Evolutionary conservation across 2,113 vertebrate species (phyloP).

Genomic region (Grallaria varia): DNA sequence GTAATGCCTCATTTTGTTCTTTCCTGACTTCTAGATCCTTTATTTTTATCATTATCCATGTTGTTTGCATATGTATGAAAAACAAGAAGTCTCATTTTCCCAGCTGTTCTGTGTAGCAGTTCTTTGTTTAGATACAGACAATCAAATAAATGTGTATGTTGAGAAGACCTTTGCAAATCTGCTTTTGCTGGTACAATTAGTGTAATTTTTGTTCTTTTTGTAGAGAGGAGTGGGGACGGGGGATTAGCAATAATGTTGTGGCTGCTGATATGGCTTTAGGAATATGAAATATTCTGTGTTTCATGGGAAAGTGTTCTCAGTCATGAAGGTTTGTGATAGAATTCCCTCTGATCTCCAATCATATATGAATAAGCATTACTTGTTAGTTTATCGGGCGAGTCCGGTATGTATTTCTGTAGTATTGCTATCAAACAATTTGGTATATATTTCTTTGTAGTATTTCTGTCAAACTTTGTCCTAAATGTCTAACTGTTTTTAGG

Average conservation of each 20-base stretch:
- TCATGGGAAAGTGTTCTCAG: background rate
- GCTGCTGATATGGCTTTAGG: background rate
- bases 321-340: background rate
- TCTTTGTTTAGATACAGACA: background rate
- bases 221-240: background rate
- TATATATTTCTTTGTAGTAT: slow-evolving; percentile 33
- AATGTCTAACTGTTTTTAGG: slow-evolving; percentile 53
- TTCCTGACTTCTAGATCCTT: background rate
- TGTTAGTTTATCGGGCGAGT: slow-evolving; percentile 5
- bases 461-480: slow-evolving; percentile 55
- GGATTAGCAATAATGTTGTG: background rate
- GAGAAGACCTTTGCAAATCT: background rate
- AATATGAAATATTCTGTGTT: background rate
- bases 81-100: background rate
- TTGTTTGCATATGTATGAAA: background rate
- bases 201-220: background rate
- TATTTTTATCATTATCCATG: background rate
- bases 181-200: background rate
- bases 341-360: slow-evolving; percentile 18
- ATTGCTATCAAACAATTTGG: background rate
- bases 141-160: background rate
- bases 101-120: background rate
- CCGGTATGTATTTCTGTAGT: background rate
- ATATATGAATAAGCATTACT: background rate
- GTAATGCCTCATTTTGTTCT: background rate